Base-by-base conservation (phyloP, 2,797 vertebrate species). In the Megalops cyprinoides region DNA sequence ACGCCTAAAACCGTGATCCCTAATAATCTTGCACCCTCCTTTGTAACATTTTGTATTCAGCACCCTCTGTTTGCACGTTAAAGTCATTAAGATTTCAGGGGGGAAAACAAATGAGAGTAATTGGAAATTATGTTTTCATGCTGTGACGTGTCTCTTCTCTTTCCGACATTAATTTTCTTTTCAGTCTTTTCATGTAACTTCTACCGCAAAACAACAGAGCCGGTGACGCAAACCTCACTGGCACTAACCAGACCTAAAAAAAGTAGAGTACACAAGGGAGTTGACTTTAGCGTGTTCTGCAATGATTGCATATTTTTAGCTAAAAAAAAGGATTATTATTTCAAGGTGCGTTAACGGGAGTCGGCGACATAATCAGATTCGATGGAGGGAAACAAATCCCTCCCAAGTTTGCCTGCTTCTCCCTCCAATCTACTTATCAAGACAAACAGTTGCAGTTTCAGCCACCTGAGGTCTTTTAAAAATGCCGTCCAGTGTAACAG, bases 281-380 rank as follows among this genome's bases (percentile, higher is more conserved):
- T 20, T 10, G 6, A 6, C 69, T 81, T 80, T 76, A 82, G 77
- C 25, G 44, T 31, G 37, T 84, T 89, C 85, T 87, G 84, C 88
- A 89, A 86, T 79, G 31, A 87, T 86, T 69, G 73, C 80, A 89
- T 87, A 87, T 87, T 88, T 86, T 81, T n/a, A 77, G 28, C 20
- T 60, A 85, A 79, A 77, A 79, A 78, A 84, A 74, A 86, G 76
- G 28, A 42, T 4, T 76, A 79, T 67, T 75, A 78, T 69, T 82
- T 86, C 81, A 84, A 84, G 78, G 77, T 81, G 86, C 37, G 39
- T 87, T 87, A 88, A 85, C 86, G 86, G 88, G n/a, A 44, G n/a
- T 44, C 89, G 79, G 76, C 76, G 23, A 53, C 75, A 49, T 67
- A 81, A 84, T 83, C 74, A 74, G 81, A 87, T 65, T 77, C 34